These are phyloP conservation scores for Drosophila eugracilis DNA, from an alignment of 1,140 invertebrate species.

Conservation along the genomic window DNA sequence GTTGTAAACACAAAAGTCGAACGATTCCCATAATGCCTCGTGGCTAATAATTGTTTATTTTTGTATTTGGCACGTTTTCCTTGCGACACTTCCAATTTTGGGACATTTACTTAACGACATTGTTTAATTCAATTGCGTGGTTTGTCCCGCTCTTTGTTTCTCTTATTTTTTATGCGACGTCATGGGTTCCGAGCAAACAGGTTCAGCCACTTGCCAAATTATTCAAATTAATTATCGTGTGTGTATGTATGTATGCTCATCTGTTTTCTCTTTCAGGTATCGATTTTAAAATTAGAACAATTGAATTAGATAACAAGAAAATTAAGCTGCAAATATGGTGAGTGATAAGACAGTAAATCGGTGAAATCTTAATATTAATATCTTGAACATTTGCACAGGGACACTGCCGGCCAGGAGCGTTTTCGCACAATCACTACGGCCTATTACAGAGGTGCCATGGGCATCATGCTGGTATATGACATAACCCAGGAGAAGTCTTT, in stretches of 20 bases:
- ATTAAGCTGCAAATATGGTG: slow-evolving; percentile 99
- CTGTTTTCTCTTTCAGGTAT: slow-evolving; percentile 90
- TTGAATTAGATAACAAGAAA: slow-evolving; percentile 98
- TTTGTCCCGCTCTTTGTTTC: slow-evolving; percentile 34
- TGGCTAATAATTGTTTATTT: slow-evolving; percentile 63
- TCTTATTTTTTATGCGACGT: slow-evolving; percentile 14
- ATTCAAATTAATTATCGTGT: slow-evolving; percentile 48
- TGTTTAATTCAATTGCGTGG: slow-evolving; percentile 72
- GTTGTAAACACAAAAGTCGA: slow-evolving; percentile 4
- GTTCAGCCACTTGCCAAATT: slow-evolving; percentile 51
- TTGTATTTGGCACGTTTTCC: slow-evolving; percentile 70
- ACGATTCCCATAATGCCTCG: slow-evolving; percentile 1
- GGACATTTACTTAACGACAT: slow-evolving; percentile 66
- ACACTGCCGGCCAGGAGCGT: slow-evolving; percentile 97
- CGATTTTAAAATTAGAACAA: slow-evolving; percentile 99
- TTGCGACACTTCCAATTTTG: slow-evolving; percentile 63
- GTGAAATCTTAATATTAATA: slow-evolving; percentile 8
- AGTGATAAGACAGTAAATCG: slow-evolving; percentile 48
- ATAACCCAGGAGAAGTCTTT: slow-evolving; percentile 99
- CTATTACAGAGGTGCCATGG: slow-evolving; percentile 99
- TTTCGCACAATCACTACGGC: slow-evolving; percentile 99
- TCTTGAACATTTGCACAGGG: slow-evolving; percentile 87
- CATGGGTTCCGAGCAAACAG: slow-evolving; percentile 27
- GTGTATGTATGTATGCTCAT: slow-evolving; percentile 41
- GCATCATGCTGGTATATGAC: slow-evolving; percentile 99